These are phyloP conservation scores for Hipposideros larvatus DNA, from an alignment of 2,797 vertebrate genomes.

Conservation along the genomic window DNA sequence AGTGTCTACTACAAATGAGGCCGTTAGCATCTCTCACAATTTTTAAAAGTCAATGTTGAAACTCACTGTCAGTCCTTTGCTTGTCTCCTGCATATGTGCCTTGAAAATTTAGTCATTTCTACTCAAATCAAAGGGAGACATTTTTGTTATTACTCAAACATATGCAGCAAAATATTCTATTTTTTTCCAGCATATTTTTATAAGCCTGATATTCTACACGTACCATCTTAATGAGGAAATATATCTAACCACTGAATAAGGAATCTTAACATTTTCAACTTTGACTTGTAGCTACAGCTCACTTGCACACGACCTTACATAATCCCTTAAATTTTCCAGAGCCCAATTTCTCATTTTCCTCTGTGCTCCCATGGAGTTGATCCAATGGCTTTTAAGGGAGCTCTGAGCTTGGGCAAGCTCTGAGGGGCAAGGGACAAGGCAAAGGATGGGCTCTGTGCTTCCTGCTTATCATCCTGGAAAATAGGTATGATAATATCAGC, in stretches of 20 bases:
- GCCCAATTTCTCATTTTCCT: constrained; percentile 74
- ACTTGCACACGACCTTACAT: constrained; percentile 72
- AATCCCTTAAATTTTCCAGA: constrained; percentile 75
- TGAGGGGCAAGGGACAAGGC: constrained; percentile 70
- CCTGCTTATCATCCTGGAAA: constrained; percentile 76
- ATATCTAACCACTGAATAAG: constrained; percentile 65
- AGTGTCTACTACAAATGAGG: constrained; percentile 79
- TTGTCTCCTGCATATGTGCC: constrained; percentile 28
- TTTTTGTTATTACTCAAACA: constrained; percentile 66
- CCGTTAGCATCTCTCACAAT: constrained; percentile 72
- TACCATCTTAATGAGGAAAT: constrained; percentile 73
- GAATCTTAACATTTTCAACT: constrained; percentile 61
- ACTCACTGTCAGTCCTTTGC: constrained; percentile 67
- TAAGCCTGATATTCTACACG: background rate
- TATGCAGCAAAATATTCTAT: constrained; percentile 31
- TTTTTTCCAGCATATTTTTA: background rate
- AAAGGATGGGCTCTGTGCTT: constrained; percentile 63
- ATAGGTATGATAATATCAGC: constrained; percentile 74
- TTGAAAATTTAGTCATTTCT: constrained; percentile 72
- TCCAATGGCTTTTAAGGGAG: constrained; percentile 75
- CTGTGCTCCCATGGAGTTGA: constrained; percentile 70
- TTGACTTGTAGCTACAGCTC: constrained; percentile 73
- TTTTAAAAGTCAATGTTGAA: constrained; percentile 71
- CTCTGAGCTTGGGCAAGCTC: constrained; percentile 68
- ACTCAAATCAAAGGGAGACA: constrained; percentile 68